A percentile compares a stretch with the other conserved stretches of the same genome.
Evolutionary conservation across 2,888 invertebrate genomes (phyloP).

Genomic region (Trissolcus japonicus): DNA sequence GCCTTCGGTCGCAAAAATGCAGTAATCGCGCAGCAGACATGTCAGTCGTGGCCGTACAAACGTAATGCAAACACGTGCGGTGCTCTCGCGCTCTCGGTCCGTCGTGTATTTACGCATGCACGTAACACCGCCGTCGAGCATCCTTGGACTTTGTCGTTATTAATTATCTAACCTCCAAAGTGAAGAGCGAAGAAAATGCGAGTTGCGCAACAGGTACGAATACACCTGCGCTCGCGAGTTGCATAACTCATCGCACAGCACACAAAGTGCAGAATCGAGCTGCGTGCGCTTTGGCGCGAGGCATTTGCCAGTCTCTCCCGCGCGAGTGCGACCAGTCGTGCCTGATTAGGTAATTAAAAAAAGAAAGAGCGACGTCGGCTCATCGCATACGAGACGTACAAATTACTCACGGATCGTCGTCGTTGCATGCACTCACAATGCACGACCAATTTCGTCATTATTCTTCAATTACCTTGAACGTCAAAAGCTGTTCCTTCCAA

Average conservation of each 20-base stretch:
- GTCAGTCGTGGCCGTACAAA: constrained; percentile 36
- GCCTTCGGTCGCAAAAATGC: constrained; percentile 15
- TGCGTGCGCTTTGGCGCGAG: constrained; percentile 6
- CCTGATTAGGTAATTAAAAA: constrained; percentile 50
- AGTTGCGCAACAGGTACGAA: constrained; percentile 73
- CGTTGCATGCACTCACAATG: constrained; percentile 47
- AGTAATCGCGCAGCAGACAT: constrained; percentile 28
- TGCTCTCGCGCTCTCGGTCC: constrained; percentile 5
- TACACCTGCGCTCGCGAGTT: constrained; percentile 66
- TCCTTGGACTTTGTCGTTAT: constrained; percentile 75
- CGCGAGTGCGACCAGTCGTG: constrained; percentile 21
- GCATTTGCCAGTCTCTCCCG: constrained; percentile 8
- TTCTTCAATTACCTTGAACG: constrained; percentile 56
- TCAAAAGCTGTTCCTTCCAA: constrained; percentile 49
- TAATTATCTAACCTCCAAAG: constrained; percentile 74
- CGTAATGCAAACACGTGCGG: constrained; percentile 33
- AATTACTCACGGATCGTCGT: constrained; percentile 49
- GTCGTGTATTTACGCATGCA: constrained; percentile 50
- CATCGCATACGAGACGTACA: constrained; percentile 36
- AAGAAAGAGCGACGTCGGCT: constrained; percentile 33
- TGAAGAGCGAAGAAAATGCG: constrained; percentile 71
- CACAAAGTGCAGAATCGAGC: constrained; percentile 44
- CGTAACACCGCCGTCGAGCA: constrained; percentile 59
- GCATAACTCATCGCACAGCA: constrained; percentile 61
- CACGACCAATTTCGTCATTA: constrained; percentile 55